Percentiles rank a stretch among this genome's conserved stretches.
Evolutionary conservation across 2,113 vertebrate genomes (phyloP).

Genomic region (Microcebus lehilahytsara): DNA sequence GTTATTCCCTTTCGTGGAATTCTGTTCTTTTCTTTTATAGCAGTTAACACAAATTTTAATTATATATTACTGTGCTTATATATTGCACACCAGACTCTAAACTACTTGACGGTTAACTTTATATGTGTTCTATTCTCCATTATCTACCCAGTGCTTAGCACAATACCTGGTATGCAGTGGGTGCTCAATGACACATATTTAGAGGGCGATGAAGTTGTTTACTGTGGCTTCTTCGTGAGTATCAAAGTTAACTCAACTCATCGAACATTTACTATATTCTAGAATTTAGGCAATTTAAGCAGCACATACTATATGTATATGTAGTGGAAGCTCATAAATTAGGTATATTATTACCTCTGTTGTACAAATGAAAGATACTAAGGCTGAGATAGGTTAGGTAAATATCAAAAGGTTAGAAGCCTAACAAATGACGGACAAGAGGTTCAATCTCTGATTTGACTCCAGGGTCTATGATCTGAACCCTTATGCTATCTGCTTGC

Average conservation of each 20-base stretch:
- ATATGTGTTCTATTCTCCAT: background rate
- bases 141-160: background rate
- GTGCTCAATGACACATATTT: too few relatives aligned
- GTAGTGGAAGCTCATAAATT: background rate
- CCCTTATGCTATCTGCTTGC: background rate
- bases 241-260: background rate
- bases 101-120: background rate
- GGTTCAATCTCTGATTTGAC: background rate
- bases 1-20: background rate
- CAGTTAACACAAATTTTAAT: background rate
- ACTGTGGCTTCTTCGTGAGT: background rate
- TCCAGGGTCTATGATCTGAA: background rate
- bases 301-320: background rate
- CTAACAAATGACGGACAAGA: background rate
- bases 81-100: background rate
- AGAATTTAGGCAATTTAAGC: background rate
- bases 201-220: background rate
- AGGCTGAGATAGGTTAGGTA: background rate
- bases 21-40: background rate
- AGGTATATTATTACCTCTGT: background rate
- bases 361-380: background rate
- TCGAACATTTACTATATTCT: background rate
- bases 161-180: background rate
- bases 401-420: constrained; percentile 3
- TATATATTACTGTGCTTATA: background rate